phyloP scores from a whole-genome alignment of 2,888 invertebrate species.

The Rotaria macrura region DNA sequence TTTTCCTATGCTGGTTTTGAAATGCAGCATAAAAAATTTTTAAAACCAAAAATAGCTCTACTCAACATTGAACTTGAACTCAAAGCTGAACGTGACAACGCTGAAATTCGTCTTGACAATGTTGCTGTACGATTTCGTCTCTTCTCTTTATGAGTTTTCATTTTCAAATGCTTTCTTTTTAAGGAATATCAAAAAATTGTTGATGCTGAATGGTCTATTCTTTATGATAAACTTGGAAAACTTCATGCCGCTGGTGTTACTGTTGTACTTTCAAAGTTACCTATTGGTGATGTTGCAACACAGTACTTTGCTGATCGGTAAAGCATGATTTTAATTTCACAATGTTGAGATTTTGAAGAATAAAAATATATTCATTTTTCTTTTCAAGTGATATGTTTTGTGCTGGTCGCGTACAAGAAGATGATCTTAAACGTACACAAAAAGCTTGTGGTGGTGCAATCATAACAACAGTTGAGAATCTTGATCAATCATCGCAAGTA shows the following conservation, averaged over 20 bases:
- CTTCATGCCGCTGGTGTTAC: conserved; percentile 84
- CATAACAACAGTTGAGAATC: conserved; percentile 70
- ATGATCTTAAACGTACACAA: conserved; percentile 84
- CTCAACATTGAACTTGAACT: conserved; percentile 92
- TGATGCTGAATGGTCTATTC: conserved; percentile 95
- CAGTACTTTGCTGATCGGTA: conserved; percentile 91
- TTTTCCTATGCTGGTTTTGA: conserved; percentile 99
- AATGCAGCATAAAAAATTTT: conserved; percentile 94
- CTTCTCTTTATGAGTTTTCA: no score
- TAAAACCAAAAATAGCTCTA: conserved; percentile 76
- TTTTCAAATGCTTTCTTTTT: not conserved
- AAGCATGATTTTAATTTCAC: not conserved
- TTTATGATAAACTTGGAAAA: conserved; percentile 80
- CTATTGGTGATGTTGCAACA: conserved; percentile 98
- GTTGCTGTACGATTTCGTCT: conserved; percentile 45
- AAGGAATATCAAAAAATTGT: conserved; percentile 90
- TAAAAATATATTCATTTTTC: no score
- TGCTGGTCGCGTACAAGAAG: conserved; percentile 90
- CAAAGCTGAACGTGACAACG: conserved; percentile 95
- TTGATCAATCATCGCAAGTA: conserved; percentile 56
- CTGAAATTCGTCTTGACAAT: conserved; percentile 85
- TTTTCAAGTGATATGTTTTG: conserved; percentile 74
- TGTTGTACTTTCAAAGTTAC: conserved; percentile 86
- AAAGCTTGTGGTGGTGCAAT: conserved; percentile 97
- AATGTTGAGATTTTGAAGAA: not conserved